A percentile compares a stretch with the other conserved stretches of the same genome.
Conservation (phyloP, 2,888 invertebrate genomes). For the Venustoraphidia nigricollis region DNA sequence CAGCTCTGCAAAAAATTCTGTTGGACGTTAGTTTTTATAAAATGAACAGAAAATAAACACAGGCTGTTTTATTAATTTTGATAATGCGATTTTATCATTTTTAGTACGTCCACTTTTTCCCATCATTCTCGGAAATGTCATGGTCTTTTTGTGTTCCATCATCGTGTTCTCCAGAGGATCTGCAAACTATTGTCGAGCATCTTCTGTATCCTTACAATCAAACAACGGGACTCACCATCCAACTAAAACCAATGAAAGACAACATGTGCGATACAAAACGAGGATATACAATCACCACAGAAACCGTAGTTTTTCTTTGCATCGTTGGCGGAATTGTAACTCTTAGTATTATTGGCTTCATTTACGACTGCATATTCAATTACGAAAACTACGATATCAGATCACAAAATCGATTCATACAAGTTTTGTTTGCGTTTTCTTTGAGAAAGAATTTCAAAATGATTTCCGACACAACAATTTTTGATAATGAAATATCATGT, state of each 20-base stretch:
- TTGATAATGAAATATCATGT: conserved; percentile 6
- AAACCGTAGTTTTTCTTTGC: neutral
- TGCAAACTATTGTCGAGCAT: conserved; percentile 22
- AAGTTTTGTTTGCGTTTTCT: neutral
- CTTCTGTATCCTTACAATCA: conserved; percentile 11
- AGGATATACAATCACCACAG: too few species aligned
- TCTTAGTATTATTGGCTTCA: neutral
- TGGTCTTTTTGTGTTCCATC: conserved; percentile 48
- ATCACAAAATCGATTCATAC: neutral
- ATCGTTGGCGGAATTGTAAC: neutral
- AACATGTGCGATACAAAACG: too few species aligned
- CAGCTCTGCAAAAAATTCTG: too few species aligned
- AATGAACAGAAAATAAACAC: too few species aligned
- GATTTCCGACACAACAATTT: neutral
- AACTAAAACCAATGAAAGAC: neutral
- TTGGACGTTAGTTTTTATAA: too few species aligned
- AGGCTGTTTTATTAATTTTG: too few species aligned
- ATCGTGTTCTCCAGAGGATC: conserved; percentile 33
- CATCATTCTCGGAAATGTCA: conserved; percentile 22
- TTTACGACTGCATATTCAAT: neutral
- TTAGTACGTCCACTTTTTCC: conserved; percentile 7
- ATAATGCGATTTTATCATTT: neutral
- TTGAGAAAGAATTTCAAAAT: neutral
- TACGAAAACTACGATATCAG: neutral
- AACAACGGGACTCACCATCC: conserved; percentile 5